Conservation (phyloP, 2,888 invertebrate species). For the Drosophila ustulata region DNA sequence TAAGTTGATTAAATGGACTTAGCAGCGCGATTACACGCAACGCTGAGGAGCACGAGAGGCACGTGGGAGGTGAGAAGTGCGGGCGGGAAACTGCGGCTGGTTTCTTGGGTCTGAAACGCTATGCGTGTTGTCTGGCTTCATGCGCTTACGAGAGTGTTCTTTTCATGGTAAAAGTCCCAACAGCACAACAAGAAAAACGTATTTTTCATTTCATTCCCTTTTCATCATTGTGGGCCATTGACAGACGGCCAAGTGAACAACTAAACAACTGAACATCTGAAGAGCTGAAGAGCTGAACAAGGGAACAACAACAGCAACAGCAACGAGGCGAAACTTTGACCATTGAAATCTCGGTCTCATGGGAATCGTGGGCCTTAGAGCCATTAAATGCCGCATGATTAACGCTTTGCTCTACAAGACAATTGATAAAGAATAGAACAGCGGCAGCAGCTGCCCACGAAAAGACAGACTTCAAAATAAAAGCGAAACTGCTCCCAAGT, state of each 20-base stretch:
- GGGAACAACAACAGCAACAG: slow-evolving; percentile 23
- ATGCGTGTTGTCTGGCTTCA: slow-evolving; percentile 50
- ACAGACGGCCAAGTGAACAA: slow-evolving; percentile 40
- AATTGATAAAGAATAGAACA: slow-evolving; percentile 68
- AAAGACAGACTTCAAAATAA: slow-evolving; percentile 23
- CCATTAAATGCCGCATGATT: slow-evolving; percentile 78
- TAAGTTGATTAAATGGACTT: slow-evolving; percentile 80
- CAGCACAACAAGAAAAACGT: slow-evolving; percentile 37
- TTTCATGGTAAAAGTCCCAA: slow-evolving; percentile 29
- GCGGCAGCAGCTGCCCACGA: slow-evolving; percentile 21
- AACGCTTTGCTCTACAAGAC: slow-evolving; percentile 75
- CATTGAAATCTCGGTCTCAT: slow-evolving; percentile 71
- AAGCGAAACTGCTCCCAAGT: slow-evolving; percentile 4
- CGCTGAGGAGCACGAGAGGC: slow-evolving; percentile 40
- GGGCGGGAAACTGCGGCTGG: background rate
- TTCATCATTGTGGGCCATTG: slow-evolving; percentile 50
- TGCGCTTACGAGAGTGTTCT: slow-evolving; percentile 26
- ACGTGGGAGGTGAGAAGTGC: background rate
- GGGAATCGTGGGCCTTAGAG: slow-evolving; percentile 59
- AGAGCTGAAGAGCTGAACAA: slow-evolving; percentile 15
- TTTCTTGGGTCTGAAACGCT: slow-evolving; percentile 28
- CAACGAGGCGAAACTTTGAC: slow-evolving; percentile 59
- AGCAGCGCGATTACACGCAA: slow-evolving; percentile 77
- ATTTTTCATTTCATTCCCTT: slow-evolving; percentile 69
- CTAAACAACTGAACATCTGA: slow-evolving; percentile 5